A percentile compares a stretch with the other conserved stretches of the same genome.
Conservation (phyloP, 2,113 vertebrate species). For the Macquaria ambigua region DNA sequence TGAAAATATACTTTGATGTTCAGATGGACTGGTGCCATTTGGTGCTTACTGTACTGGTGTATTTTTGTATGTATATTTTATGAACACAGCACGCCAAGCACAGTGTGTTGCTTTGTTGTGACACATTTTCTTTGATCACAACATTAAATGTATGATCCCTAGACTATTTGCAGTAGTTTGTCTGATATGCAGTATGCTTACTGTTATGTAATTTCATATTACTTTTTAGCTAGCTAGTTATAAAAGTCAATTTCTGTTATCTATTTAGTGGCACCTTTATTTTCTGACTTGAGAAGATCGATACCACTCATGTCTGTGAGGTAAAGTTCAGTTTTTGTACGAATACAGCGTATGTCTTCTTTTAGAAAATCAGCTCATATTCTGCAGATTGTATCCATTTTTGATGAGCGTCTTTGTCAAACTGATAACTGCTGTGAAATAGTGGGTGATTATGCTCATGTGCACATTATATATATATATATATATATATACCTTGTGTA, state of each 20-base stretch:
- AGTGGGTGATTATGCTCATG: neutral
- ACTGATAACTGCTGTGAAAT: neutral
- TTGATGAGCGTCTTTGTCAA: neutral
- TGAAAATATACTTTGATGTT: constrained; percentile 23
- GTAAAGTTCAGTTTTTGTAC: too few species aligned
- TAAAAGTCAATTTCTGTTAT: neutral
- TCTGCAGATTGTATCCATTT: neutral
- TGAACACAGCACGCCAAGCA: neutral
- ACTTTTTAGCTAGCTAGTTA: neutral
- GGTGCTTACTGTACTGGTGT: neutral
- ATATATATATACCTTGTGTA: neutral
- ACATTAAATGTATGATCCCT: neutral
- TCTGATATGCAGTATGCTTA: neutral
- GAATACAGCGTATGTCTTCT: neutral
- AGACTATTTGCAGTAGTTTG: neutral
- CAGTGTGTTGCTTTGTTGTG: neutral
- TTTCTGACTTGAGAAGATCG: neutral
- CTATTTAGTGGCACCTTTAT: neutral
- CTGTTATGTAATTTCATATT: neutral
- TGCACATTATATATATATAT: neutral
- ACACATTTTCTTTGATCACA: neutral
- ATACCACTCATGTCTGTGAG: neutral
- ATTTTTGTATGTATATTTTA: constrained; percentile 26
- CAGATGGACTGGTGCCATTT: constrained; percentile 30
- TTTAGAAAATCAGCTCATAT: neutral